Conservation (phyloP, 2,113 vertebrate genomes). For the Lucifuga dentata region DNA sequence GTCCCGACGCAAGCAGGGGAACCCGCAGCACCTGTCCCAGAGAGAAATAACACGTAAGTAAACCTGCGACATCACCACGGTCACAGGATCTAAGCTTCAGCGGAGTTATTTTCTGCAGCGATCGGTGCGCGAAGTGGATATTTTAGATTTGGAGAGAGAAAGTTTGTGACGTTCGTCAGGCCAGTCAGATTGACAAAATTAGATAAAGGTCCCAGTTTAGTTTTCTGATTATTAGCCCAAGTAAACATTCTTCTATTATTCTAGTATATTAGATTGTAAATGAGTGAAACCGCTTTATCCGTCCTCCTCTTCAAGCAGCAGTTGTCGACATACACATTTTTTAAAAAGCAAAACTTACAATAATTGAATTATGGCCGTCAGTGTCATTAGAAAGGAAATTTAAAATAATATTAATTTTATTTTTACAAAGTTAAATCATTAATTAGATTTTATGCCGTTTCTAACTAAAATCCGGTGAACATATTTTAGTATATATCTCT, state of each 20-base stretch:
- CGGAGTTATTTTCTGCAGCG: too few species aligned
- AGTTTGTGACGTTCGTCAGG: conserved; percentile 15
- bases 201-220: background rate
- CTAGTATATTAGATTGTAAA: conserved; percentile 2
- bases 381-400: too few species aligned
- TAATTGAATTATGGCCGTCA: background rate
- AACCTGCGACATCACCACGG: background rate
- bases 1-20: conserved; percentile 99
- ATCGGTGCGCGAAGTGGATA: conserved; percentile 14
- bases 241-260: conserved; percentile 1
- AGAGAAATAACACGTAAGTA: conserved; percentile 96
- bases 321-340: conserved; percentile 1
- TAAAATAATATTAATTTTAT: background rate
- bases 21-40: conserved; percentile 99
- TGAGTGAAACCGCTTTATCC: too few species aligned
- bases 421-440: background rate
- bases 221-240: background rate
- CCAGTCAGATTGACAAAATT: conserved; percentile 19
- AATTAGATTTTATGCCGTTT: conserved; percentile 5
- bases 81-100: too few species aligned
- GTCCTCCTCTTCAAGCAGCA: too few species aligned
- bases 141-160: conserved; percentile 38
- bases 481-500: background rate
- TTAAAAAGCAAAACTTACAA: too few species aligned
- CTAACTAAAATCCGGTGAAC: too few species aligned